Base-by-base conservation (phyloP, 53 echinoderm and acorn worm species). In the Echinometra lucunter region DNA sequence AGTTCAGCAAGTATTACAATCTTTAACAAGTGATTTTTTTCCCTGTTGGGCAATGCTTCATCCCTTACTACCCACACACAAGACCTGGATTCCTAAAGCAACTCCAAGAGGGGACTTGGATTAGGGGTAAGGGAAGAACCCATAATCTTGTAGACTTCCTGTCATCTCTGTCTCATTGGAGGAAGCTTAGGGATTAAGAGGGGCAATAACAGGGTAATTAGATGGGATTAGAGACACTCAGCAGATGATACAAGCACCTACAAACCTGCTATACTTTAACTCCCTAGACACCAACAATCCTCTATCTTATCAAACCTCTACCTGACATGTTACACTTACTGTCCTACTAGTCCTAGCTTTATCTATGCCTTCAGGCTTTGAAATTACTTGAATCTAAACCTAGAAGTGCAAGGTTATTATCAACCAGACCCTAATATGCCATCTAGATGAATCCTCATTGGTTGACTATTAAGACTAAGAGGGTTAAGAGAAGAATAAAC, bases 131-230 rank as follows among this genome's bases (percentile, higher is more conserved):
- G 55, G 81, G 93, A 93, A 93, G 56, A 12, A 56, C 56, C 78
- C 57, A 35, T 93, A 93, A 93, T 93, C 93, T 81, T 16, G 25
- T 35, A 32, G 80, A 93, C 81, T 93, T 93, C 93, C 93, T 70
- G 56, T 57, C 93, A 80, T 93, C 78, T 78, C 80, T 44, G 93
- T 78, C 78, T 93, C 80, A 55, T 57, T 57, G 15, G 56, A 81
- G 93, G 93, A 93, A 93, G 81, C 81, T 25, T 2, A 25, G 45
- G 93, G 93, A 57, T 55, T 93, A 37, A 93, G 81, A 57, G 58
- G 78, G 78, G 80, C 58, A 93, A 93, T 93, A 93, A 80, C 93
- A 56, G 53, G 58, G 78, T 80, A 80, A 93, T 93, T 80, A 81
- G 80, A 92, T 1, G 78, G 93, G 93, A 93, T 93, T 93, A 93